Conservation (phyloP, 23 tunicate genomes). For the Trididemnum clinides region DNA sequence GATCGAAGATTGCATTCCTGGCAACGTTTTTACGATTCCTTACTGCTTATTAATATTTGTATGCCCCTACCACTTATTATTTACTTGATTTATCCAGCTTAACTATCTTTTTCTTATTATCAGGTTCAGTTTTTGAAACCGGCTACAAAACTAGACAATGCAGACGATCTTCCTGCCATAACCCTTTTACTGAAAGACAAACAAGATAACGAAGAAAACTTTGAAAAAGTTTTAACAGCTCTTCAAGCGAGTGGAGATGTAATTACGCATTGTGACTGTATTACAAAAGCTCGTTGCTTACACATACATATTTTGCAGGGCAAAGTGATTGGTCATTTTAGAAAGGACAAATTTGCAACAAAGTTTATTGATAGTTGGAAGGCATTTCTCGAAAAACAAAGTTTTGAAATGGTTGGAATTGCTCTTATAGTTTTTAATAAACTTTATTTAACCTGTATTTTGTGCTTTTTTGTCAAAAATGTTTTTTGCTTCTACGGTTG, state of each 20-base stretch:
- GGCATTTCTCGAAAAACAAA: constrained; percentile 34
- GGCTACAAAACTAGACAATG: constrained; percentile 48
- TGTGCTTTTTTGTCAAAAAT: too few relatives aligned
- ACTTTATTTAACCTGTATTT: neutral
- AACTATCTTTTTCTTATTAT: neutral
- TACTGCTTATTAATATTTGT: too few relatives aligned
- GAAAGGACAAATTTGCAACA: constrained; percentile 95
- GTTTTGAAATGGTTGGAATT: constrained; percentile 73
- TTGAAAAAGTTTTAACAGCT: constrained; percentile 54
- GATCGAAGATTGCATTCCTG: too few relatives aligned
- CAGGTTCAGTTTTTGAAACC: constrained; percentile 90
- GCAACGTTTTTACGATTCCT: too few relatives aligned
- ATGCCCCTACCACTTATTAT: too few relatives aligned
- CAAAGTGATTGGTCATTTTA: constrained; percentile 72
- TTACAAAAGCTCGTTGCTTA: neutral
- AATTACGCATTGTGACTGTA: neutral
- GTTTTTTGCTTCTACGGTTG: too few relatives aligned
- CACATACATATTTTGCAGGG: constrained; percentile 55
- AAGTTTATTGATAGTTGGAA: constrained; percentile 87
- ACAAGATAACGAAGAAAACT: constrained; percentile 74
- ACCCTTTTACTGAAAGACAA: constrained; percentile 72
- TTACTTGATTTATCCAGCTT: too few relatives aligned
- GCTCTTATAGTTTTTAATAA: neutral
- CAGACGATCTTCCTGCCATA: constrained; percentile 70
- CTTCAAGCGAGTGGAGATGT: constrained; percentile 80